Conservation (phyloP, 2,113 vertebrate species). For the Odontesthes bonariensis region DNA sequence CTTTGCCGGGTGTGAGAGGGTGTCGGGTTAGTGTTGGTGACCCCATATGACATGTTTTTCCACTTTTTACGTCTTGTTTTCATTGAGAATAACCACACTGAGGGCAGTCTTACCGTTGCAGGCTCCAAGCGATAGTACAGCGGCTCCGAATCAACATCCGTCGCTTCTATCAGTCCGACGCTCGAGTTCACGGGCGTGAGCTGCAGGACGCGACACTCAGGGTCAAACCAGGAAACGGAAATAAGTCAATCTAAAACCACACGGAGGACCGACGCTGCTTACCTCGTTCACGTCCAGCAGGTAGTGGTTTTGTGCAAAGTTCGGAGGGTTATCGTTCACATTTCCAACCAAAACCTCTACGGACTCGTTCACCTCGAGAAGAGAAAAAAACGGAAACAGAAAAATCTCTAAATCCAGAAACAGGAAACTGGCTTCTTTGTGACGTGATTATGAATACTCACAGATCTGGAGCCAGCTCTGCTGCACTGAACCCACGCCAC, state of each 20-base stretch:
- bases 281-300: constrained; percentile 81
- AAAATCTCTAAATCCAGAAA: neutral
- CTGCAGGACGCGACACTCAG: constrained; percentile 56
- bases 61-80: too few relatives aligned
- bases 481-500: constrained; percentile 77
- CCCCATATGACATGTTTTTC: too few relatives aligned
- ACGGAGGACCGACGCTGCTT: neutral
- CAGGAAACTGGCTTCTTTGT: neutral
- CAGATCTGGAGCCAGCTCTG: constrained; percentile 72
- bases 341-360: constrained; percentile 76
- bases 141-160: constrained; percentile 76
- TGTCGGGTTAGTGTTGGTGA: too few relatives aligned
- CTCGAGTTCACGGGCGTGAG: constrained; percentile 75
- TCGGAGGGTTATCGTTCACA: constrained; percentile 83
- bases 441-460: constrained; percentile 63
- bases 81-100: too few relatives aligned
- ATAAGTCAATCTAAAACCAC: neutral
- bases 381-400: neutral
- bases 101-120: constrained; percentile 63
- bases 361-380: constrained; percentile 70
- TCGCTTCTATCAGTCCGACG: constrained; percentile 74
- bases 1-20: too few relatives aligned
- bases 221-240: neutral
- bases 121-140: constrained; percentile 81
- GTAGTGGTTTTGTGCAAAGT: constrained; percentile 76